These are phyloP conservation scores for Ctenochaetus hawaiiensis DNA, from an alignment of 2,797 vertebrate species.

Conservation along the genomic window DNA sequence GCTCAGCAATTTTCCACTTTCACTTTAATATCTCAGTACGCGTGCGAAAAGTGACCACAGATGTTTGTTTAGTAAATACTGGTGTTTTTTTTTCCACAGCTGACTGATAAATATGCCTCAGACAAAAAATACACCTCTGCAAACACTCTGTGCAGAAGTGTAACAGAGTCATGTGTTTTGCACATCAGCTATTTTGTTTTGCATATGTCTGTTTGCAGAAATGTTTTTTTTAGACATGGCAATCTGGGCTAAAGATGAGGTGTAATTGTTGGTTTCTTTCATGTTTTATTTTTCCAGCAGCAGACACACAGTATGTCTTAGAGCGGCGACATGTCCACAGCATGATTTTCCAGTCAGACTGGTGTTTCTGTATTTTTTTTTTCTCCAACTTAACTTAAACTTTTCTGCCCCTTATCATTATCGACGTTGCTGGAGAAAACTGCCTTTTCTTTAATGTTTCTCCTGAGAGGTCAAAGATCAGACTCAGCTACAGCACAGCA, in stretches of 20 bases:
- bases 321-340: background rate
- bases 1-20: background rate
- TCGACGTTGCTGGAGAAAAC: conserved; percentile 7
- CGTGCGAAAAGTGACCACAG: background rate
- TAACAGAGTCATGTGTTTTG: background rate
- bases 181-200: conserved; percentile 35
- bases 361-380: conserved; percentile 17
- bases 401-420: conserved; percentile 13
- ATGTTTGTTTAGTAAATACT: conserved; percentile 8
- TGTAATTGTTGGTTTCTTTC: conserved; percentile 52
- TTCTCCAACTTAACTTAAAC: conserved; percentile 8
- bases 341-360: conserved; percentile 43
- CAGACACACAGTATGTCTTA: conserved; percentile 23
- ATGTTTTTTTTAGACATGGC: conserved; percentile 41
- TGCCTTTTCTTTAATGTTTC: conserved; percentile 24
- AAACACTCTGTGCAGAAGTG: conserved; percentile 14
- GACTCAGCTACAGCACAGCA: conserved; percentile 34
- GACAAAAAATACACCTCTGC: conserved; percentile 21
- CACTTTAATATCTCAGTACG: background rate
- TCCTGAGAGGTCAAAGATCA: conserved; percentile 47
- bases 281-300: conserved; percentile 40
- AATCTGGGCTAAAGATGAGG: conserved; percentile 17
- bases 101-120: background rate
- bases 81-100: background rate
- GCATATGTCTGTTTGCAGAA: conserved; percentile 24